Evolutionary conservation across 2,113 vertebrate genomes (phyloP).

Genomic region (Limnothrissa miodon): DNA sequence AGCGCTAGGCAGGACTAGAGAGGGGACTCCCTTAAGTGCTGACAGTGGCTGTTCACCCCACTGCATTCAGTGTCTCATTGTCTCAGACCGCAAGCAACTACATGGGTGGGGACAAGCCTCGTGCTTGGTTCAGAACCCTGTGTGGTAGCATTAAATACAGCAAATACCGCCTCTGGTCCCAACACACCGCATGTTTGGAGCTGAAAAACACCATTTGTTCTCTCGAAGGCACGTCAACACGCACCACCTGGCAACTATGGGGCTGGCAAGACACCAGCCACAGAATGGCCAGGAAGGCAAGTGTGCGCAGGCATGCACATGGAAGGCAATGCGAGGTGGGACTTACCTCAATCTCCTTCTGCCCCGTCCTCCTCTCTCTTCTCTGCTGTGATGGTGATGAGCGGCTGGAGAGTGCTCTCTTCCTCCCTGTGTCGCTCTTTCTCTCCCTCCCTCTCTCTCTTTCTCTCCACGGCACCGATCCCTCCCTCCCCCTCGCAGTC

Average conservation of each 20-base stretch:
- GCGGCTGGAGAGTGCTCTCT: constrained; percentile 20
- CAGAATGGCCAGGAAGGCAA: too few relatives aligned
- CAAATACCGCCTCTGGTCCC: background rate
- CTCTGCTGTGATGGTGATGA: constrained; percentile 15
- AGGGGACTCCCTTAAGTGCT: background rate
- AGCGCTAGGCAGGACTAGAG: background rate
- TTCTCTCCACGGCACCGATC: constrained; percentile 9
- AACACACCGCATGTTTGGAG: background rate
- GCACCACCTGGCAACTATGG: background rate
- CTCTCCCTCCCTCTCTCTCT: constrained; percentile 23
- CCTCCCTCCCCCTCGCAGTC: constrained; percentile 26
- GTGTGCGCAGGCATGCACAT: background rate
- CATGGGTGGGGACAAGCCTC: constrained; percentile 13
- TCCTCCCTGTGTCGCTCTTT: constrained; percentile 24
- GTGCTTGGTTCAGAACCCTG: background rate
- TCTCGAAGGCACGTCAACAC: background rate
- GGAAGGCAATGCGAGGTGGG: background rate
- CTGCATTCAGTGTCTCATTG: background rate
- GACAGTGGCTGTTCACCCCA: background rate
- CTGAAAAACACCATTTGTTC: background rate
- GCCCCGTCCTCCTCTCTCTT: background rate
- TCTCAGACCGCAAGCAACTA: constrained; percentile 11
- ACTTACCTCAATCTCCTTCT: constrained; percentile 36
- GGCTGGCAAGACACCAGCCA: too few relatives aligned
- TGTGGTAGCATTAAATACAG: background rate